A percentile compares a stretch with the other conserved stretches of the same genome.
phyloP scores from a whole-genome alignment of 2,113 vertebrate species.

The Anarrhichthys ocellatus region DNA sequence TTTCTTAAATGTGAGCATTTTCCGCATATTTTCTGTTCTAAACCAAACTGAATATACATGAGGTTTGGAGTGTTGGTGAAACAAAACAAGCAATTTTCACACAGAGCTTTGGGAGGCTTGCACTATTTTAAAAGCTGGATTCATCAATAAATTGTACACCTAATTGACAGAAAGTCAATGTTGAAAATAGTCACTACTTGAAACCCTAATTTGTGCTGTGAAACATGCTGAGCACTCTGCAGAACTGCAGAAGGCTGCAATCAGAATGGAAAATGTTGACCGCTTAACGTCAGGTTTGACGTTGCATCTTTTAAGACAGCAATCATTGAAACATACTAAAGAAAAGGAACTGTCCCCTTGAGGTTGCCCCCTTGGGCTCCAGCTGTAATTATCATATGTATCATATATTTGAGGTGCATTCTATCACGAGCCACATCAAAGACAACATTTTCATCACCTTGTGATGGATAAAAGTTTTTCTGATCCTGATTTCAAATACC shows the following conservation, averaged over 20 bases:
- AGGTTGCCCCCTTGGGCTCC: neutral
- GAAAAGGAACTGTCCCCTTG: neutral
- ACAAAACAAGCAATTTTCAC: neutral
- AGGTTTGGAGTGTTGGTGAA: neutral
- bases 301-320: neutral
- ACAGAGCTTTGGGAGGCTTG: neutral
- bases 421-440: neutral
- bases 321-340: slow-evolving; percentile 14
- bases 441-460: slow-evolving; percentile 7
- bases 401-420: slow-evolving; percentile 1
- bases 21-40: neutral
- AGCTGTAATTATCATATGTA: neutral
- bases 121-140: neutral
- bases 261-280: slow-evolving; percentile 11
- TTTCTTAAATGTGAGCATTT: neutral
- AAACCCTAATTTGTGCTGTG: neutral
- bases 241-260: neutral
- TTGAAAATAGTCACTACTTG: neutral
- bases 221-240: neutral
- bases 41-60: neutral
- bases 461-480: neutral
- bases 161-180: neutral
- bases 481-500: neutral
- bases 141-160: neutral
- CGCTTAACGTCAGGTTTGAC: neutral